Conservation (phyloP, 2,797 vertebrate species). For the Semaprochilodus insignis region DNA sequence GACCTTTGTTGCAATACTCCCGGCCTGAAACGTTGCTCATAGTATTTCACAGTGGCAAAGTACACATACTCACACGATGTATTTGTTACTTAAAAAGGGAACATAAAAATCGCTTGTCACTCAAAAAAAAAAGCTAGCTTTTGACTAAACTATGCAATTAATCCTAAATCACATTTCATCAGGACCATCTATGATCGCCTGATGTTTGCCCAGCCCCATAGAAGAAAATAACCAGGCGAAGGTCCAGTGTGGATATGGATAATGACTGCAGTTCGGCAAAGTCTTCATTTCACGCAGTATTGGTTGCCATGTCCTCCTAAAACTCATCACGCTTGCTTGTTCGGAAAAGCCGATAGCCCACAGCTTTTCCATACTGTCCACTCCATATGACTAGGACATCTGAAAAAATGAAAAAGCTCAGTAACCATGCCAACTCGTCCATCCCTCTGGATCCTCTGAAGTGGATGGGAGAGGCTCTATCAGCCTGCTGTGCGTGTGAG, state of each 20-base stretch:
- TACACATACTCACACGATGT: no score
- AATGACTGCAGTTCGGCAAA: background rate
- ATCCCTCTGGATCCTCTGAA: background rate
- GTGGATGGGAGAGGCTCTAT: background rate
- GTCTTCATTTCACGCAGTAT: background rate
- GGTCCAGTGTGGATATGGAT: background rate
- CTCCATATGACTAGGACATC: constrained; percentile 17
- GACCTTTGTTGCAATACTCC: no score
- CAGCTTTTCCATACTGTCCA: background rate
- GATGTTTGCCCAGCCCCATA: no score
- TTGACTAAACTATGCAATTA: no score
- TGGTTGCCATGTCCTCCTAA: background rate
- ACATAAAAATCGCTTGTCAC: no score
- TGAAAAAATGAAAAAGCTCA: background rate
- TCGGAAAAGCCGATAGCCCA: background rate
- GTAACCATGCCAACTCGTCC: constrained; percentile 19
- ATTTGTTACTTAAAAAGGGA: no score
- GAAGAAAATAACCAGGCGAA: no score
- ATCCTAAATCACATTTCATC: background rate
- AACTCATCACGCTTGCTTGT: background rate
- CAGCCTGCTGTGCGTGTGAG: background rate
- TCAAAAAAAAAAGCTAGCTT: no score
- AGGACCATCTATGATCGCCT: background rate
- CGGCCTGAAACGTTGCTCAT: no score
- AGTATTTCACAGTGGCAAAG: no score